These are phyloP conservation scores for Aurelia aurita complex sp. Pacific DNA, from an alignment of 30 jellyfish, hydroid and myxozoan species.

Conservation along the genomic window DNA sequence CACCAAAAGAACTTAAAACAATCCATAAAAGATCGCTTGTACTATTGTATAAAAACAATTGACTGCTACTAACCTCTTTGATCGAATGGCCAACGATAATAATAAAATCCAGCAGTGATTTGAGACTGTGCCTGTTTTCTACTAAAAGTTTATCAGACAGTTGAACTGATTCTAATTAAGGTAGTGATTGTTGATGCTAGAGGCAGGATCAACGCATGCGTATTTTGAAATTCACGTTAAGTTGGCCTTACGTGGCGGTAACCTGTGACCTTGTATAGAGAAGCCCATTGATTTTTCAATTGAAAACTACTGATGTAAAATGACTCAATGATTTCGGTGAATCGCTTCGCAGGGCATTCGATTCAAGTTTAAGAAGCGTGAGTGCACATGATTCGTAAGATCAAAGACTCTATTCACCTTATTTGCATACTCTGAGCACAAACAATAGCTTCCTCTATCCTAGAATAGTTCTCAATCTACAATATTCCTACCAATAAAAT, in stretches of 20 bases:
- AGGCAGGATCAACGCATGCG: slow-evolving; percentile 83
- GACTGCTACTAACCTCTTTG: slow-evolving; percentile 49
- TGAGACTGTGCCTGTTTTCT: slow-evolving; percentile 12
- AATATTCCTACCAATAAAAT: slow-evolving; percentile 16
- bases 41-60: slow-evolving; percentile 32
- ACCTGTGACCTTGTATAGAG: slow-evolving; percentile 70
- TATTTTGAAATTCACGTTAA: slow-evolving; percentile 43
- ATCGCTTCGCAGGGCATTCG: slow-evolving; percentile 16
- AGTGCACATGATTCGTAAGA: slow-evolving; percentile 40
- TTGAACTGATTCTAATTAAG: slow-evolving; percentile 62
- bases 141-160: slow-evolving; percentile 58
- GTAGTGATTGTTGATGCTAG: slow-evolving; percentile 61
- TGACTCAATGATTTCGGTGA: slow-evolving; percentile 71
- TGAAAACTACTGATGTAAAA: slow-evolving; percentile 60
- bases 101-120: slow-evolving; percentile 20
- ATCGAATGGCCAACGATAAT: slow-evolving; percentile 15
- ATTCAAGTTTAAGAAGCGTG: slow-evolving; percentile 59
- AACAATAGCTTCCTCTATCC: slow-evolving; percentile 37
- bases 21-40: slow-evolving; percentile 23
- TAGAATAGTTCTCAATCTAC: slow-evolving; percentile 20
- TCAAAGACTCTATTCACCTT: slow-evolving; percentile 38
- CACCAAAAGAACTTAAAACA: slow-evolving; percentile 36
- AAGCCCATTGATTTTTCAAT: slow-evolving; percentile 45
- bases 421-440: slow-evolving; percentile 40
- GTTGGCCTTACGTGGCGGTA: slow-evolving; percentile 85